Conservation (phyloP, 2,113 vertebrate genomes). For the Malurus alboscapulatus region DNA sequence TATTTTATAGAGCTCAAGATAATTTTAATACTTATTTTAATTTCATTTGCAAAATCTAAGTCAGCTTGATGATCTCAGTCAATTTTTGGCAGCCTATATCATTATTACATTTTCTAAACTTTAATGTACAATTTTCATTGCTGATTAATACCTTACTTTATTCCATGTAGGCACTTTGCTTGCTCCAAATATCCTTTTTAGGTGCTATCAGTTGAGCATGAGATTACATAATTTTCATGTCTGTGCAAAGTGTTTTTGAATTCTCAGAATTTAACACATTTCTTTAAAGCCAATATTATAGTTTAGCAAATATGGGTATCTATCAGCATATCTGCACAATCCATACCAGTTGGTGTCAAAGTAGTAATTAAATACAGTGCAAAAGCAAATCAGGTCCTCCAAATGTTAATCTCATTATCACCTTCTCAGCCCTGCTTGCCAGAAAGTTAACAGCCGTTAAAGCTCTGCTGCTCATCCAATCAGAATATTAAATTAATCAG, state of each 20-base stretch:
- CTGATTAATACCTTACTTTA: background rate
- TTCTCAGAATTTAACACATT: slow-evolving; percentile 15
- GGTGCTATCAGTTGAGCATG: background rate
- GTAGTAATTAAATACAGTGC: slow-evolving; percentile 76
- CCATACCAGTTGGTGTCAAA: slow-evolving; percentile 71
- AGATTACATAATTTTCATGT: slow-evolving; percentile 28
- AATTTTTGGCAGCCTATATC: background rate
- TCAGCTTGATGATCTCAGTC: background rate
- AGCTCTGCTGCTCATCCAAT: slow-evolving; percentile 73
- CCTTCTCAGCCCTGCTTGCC: slow-evolving; percentile 72
- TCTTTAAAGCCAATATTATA: slow-evolving; percentile 46
- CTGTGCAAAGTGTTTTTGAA: background rate
- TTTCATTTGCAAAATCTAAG: background rate
- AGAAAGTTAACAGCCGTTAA: slow-evolving; percentile 79
- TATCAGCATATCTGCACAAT: slow-evolving; percentile 50
- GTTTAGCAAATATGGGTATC: slow-evolving; percentile 40
- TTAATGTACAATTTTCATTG: background rate
- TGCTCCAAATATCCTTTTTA: background rate
- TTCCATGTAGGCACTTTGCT: background rate
- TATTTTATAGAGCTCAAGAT: background rate
- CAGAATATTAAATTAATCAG: slow-evolving; percentile 80
- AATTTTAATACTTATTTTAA: background rate
- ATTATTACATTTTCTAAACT: background rate
- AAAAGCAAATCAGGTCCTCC: slow-evolving; percentile 73
- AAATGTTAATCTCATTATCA: slow-evolving; percentile 82